Evolutionary conservation across 2,113 vertebrate species (phyloP).

Genomic region (Ameiurus melas): DNA sequence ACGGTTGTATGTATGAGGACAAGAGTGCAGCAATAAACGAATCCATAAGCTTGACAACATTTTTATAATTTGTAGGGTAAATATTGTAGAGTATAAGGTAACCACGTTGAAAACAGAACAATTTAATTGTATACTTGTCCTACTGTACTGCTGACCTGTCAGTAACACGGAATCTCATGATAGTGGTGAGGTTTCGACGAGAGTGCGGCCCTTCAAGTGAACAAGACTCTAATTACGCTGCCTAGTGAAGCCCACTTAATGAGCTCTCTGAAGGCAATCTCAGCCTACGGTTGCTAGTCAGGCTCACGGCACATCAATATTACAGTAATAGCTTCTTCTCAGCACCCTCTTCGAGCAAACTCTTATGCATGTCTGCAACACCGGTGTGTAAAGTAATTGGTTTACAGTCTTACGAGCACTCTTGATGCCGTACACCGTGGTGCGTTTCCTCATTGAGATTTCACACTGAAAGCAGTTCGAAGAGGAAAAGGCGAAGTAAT

Average conservation of each 20-base stretch:
- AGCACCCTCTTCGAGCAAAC: constrained; percentile 20
- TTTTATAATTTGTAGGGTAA: background rate
- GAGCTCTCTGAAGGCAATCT: constrained; percentile 41
- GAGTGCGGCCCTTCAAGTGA: constrained; percentile 26
- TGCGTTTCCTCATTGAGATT: constrained; percentile 6
- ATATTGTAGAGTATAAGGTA: background rate
- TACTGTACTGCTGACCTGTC: constrained; percentile 22
- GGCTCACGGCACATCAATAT: constrained; percentile 25
- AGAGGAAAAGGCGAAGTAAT: constrained; percentile 8
- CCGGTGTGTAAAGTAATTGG: constrained; percentile 29
- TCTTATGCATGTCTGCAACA: background rate
- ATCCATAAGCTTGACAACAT: background rate
- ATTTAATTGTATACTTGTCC: constrained; percentile 22
- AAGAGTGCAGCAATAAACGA: no score
- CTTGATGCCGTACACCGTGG: constrained; percentile 1
- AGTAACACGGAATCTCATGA: constrained; percentile 21
- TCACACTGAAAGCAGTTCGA: constrained; percentile 21
- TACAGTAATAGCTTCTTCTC: constrained; percentile 27
- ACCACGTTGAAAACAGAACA: background rate
- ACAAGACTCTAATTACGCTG: constrained; percentile 43
- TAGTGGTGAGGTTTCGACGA: background rate
- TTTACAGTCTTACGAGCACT: constrained; percentile 31
- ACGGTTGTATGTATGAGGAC: background rate
- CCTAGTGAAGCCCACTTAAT: constrained; percentile 41
- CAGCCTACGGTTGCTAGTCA: constrained; percentile 25